Base-by-base conservation (phyloP, 2,113 vertebrate species). In the Amphiprion ocellaris region DNA sequence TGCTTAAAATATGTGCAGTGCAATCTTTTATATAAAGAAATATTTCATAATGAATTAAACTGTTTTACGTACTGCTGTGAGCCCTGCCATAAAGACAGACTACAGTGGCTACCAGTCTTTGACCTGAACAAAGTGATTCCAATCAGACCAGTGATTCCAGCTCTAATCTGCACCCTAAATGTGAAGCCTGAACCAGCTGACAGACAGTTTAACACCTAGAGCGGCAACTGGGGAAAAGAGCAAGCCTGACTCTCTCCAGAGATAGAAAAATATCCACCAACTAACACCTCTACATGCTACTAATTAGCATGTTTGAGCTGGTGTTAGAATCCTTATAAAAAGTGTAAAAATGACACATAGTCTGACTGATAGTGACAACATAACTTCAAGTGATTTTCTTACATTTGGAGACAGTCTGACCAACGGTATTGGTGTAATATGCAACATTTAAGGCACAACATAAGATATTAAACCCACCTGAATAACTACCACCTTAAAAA, bases 151-250 rank as follows among this genome's bases (percentile, higher is more conserved):
- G 41, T 44, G 41, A 9, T 12, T 56, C 0, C 41, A 53, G 37
- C 53, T 56, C 23, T n/a, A 44, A 55, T 69, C 37, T 28, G 17
- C 37, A 16, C 53, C 54, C 54, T 58, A 30, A 58, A 33, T 16
- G 55, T 23, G 68, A 47, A 46, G 24, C 17, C 39, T 46, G 24
- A 58, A 12, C 54, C 68, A n/a, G 68, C 44, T 47, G 44, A 70
- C 12, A n/a, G 9, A 49, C 30, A 58, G 23, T 16, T 21, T 58
- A 52, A 21, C 46, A 50, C 30, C 70, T 16, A 49, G 12, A 17
- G 17, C 5, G 19, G 49, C 49, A 49, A 49, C 15, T 49, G 47
- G 17, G 47, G 17, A 49, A 49, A 17, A 49, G 17, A 49, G 17
- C 16, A 17, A 49, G 47, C 19, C 0, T 21, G n/a, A 47, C 21